Conservation (phyloP, 2,888 invertebrate genomes). For the Megalurothrips usitatus region DNA sequence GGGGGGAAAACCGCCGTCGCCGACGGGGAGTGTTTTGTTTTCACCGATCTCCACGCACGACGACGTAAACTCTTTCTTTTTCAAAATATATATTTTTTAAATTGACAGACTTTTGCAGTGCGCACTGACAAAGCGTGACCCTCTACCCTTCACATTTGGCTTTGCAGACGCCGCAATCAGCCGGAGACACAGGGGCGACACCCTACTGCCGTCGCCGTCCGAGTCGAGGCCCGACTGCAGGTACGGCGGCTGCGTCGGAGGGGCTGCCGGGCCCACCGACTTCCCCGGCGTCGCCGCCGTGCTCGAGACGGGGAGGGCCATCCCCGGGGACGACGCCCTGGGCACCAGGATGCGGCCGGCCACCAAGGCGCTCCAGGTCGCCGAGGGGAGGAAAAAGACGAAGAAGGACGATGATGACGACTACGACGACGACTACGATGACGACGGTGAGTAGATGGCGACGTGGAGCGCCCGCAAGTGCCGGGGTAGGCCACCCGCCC, state of each 20-base stretch:
- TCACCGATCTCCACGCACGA: too few relatives aligned
- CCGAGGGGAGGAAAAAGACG: not conserved
- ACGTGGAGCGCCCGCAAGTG: too few relatives aligned
- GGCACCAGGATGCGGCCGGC: conserved; percentile 8
- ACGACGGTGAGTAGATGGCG: not conserved
- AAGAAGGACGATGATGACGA: conserved; percentile 9
- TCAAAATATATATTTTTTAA: too few relatives aligned
- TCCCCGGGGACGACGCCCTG: not conserved
- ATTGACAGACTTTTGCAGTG: too few relatives aligned
- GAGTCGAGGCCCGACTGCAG: not conserved
- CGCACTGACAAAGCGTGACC: too few relatives aligned
- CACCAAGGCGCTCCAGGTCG: not conserved
- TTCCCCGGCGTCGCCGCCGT: not conserved
- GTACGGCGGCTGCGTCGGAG: not conserved
- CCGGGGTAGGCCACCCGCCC: too few relatives aligned
- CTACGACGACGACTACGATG: conserved; percentile 15
- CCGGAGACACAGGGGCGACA: not conserved
- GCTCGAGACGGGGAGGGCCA: not conserved
- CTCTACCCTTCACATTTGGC: too few relatives aligned
- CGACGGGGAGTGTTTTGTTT: too few relatives aligned
- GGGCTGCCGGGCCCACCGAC: not conserved
- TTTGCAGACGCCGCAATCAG: too few relatives aligned
- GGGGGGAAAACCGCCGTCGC: too few relatives aligned
- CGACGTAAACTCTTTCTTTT: too few relatives aligned
- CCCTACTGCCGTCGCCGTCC: not conserved